A percentile compares a stretch with the other conserved stretches of the same genome.
phyloP scores from a whole-genome alignment of 1,140 invertebrate genomes.

The Drosophila santomea region DNA sequence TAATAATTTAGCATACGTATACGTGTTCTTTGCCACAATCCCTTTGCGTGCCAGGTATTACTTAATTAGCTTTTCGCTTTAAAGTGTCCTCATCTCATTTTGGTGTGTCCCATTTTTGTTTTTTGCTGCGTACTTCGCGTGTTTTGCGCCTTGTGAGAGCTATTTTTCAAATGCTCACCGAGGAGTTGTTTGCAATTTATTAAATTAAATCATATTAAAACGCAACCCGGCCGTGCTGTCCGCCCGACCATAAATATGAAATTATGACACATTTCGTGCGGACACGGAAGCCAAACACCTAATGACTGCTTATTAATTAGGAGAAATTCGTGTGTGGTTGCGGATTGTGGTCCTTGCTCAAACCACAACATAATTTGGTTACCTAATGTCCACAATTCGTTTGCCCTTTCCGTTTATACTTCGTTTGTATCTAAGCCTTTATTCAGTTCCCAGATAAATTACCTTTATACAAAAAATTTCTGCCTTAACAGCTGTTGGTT shows the following conservation, averaged over 20 bases:
- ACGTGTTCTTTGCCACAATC: background rate
- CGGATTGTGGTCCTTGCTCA: slow-evolving; percentile 61
- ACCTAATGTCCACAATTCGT: background rate
- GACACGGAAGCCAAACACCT: slow-evolving; percentile 67
- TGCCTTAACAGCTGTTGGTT: background rate
- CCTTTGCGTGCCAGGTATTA: slow-evolving; percentile 70
- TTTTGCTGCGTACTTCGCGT: slow-evolving; percentile 14
- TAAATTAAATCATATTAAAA: slow-evolving; percentile 80
- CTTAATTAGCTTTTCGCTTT: slow-evolving; percentile 75
- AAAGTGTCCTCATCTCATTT: slow-evolving; percentile 50
- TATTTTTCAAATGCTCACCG: slow-evolving; percentile 73
- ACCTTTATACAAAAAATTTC: background rate
- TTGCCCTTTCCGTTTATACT: slow-evolving; percentile 15
- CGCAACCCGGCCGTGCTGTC: slow-evolving; percentile 34
- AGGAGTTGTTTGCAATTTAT: slow-evolving; percentile 77
- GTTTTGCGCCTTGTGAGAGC: slow-evolving; percentile 24
- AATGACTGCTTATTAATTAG: slow-evolving; percentile 77
- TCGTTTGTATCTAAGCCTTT: background rate
- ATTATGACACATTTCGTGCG: slow-evolving; percentile 80
- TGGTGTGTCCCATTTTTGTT: background rate
- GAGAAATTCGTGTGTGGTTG: slow-evolving; percentile 63
- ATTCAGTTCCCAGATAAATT: too few species aligned
- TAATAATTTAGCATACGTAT: slow-evolving; percentile 11
- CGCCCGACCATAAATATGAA: slow-evolving; percentile 73
- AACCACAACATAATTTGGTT: slow-evolving; percentile 12